These are phyloP conservation scores for Vombatus ursinus DNA, from an alignment of 2,113 vertebrate genomes.

Conservation along the genomic window DNA sequence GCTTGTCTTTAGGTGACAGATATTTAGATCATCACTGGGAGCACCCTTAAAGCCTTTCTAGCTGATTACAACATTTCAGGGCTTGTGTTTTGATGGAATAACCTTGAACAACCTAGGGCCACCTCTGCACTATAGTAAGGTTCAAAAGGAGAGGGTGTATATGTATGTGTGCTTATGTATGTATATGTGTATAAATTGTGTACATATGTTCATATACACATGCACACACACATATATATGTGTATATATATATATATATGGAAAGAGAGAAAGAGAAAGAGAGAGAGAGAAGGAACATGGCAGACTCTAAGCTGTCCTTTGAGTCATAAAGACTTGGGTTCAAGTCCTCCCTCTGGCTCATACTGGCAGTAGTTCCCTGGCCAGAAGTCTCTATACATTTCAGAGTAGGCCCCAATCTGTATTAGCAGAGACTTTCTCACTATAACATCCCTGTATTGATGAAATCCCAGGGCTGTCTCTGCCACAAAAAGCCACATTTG, in stretches of 20 bases:
- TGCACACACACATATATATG: background rate
- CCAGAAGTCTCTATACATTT: background rate
- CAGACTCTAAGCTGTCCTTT: background rate
- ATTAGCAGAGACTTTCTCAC: background rate
- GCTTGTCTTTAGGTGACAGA: background rate
- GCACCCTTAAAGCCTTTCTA: background rate
- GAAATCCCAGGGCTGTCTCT: background rate
- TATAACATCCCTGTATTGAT: background rate
- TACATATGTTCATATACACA: background rate
- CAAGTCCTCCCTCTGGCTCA: background rate
- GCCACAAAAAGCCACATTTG: background rate
- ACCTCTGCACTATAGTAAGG: background rate
- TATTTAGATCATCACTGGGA: background rate
- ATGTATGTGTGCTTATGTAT: background rate
- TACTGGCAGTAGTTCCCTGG: background rate
- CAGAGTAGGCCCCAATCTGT: background rate
- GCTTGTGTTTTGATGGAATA: background rate
- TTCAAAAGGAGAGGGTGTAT: background rate
- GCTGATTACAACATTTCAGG: background rate
- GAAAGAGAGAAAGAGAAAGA: background rate
- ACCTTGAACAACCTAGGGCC: background rate
- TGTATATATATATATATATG: too few relatives aligned
- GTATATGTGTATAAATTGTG: background rate
- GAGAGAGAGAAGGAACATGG: background rate
- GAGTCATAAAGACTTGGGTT: background rate